phyloP scores from a whole-genome alignment of 1,140 invertebrate species.

The Gerris buenoi region DNA sequence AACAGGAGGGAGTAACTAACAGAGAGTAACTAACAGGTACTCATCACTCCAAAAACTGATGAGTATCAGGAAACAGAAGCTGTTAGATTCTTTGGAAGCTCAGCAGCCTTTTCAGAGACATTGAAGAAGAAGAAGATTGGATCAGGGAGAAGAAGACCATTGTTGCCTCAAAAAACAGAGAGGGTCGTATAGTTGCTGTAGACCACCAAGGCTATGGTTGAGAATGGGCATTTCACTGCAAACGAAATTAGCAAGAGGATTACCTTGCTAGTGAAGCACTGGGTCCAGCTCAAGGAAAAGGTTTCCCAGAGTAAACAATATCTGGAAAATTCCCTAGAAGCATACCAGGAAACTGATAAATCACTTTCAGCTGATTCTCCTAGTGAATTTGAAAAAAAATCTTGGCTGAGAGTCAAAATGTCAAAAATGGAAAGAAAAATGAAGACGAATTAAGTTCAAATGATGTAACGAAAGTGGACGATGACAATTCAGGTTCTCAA shows the following conservation, averaged over 20 bases:
- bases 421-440: too few relatives aligned
- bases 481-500: too few relatives aligned
- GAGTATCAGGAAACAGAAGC: conserved; percentile 67
- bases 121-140: conserved; percentile 98
- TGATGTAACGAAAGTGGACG: too few relatives aligned
- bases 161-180: conserved; percentile 90
- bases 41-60: conserved; percentile 72
- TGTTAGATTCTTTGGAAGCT: conserved; percentile 82
- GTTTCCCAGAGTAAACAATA: conserved; percentile 85
- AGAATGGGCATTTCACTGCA: conserved; percentile 81
- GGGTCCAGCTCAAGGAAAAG: conserved; percentile 78
- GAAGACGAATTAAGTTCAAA: too few relatives aligned
- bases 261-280: conserved; percentile 67
- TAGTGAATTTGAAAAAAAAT: too few relatives aligned
- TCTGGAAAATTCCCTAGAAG: conserved; percentile 93
- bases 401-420: too few relatives aligned
- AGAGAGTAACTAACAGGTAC: conserved; percentile 60
- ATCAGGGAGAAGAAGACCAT: conserved; percentile 98
- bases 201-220: conserved; percentile 76
- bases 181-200: conserved; percentile 78
- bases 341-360: too few relatives aligned
- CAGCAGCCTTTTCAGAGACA: conserved; percentile 93
- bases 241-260: conserved; percentile 76
- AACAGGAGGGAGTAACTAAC: conserved; percentile 53
- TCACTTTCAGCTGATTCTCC: too few relatives aligned